Conservation (phyloP, 2,888 invertebrate genomes). For the Eristalis tenax region DNA sequence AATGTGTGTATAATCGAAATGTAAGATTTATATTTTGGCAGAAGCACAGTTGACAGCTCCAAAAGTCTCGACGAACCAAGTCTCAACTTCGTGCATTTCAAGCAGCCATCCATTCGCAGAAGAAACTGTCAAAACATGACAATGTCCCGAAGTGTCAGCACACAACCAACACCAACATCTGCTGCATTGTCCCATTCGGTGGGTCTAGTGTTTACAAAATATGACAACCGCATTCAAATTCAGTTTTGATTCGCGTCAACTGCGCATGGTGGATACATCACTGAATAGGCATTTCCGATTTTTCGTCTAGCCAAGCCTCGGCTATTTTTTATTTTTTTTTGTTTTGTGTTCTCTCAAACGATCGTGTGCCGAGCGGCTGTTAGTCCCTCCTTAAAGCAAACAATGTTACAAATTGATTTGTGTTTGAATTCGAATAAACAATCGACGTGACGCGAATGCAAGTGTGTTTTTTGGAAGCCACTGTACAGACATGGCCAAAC, state of each 20-base stretch:
- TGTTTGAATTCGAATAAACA: constrained; percentile 68
- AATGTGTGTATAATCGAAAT: neutral
- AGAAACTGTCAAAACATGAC: neutral
- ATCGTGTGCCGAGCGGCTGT: constrained; percentile 17
- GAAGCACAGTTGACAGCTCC: neutral
- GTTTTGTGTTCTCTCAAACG: neutral
- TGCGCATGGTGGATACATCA: neutral
- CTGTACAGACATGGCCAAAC: neutral
- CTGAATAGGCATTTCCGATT: constrained; percentile 55
- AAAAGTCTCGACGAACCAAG: neutral
- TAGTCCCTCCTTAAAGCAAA: constrained; percentile 19
- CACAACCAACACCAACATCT: neutral
- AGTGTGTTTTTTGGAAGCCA: constrained; percentile 22
- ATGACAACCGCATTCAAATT: constrained; percentile 12
- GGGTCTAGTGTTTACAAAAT: neutral
- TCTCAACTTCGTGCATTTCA: neutral
- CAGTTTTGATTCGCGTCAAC: constrained; percentile 2
- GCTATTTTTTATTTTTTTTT: too few relatives aligned
- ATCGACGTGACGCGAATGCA: constrained; percentile 61
- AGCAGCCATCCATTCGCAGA: neutral
- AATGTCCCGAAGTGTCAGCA: neutral
- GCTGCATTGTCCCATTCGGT: neutral
- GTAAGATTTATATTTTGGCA: neutral
- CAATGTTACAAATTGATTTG: constrained; percentile 65
- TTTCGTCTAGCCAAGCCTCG: constrained; percentile 26